phyloP scores from a whole-genome alignment of 2,888 invertebrate genomes.

The Chrysolina oricalcia region DNA sequence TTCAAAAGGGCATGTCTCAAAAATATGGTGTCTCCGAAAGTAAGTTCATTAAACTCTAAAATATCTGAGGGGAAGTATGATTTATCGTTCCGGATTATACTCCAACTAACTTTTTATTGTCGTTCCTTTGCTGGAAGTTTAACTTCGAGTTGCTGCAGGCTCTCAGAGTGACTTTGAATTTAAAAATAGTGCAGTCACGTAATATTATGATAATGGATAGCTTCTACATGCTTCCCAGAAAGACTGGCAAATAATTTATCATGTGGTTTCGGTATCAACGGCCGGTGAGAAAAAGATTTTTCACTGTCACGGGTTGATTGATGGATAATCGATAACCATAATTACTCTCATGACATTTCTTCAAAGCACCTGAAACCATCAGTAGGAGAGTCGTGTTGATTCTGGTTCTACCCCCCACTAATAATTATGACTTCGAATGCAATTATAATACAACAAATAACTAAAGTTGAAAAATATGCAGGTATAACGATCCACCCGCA shows the following conservation, averaged over 20 bases:
- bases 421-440: too few relatives aligned
- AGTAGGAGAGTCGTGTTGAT: too few relatives aligned
- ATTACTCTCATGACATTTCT: too few relatives aligned
- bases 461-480: too few relatives aligned
- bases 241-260: conserved; percentile 30
- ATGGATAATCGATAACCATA: too few relatives aligned
- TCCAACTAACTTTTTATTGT: conserved; percentile 26
- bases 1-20: conserved; percentile 30
- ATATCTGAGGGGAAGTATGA: conserved; percentile 40
- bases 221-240: conserved; percentile 19
- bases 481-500: too few relatives aligned
- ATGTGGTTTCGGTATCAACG: conserved; percentile 9
- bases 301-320: neutral
- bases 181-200: conserved; percentile 29
- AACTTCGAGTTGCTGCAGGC: conserved; percentile 10
- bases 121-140: conserved; percentile 15
- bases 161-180: conserved; percentile 39
- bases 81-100: conserved; percentile 34
- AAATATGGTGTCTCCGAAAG: conserved; percentile 39
- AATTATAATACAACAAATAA: too few relatives aligned
- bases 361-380: too few relatives aligned
- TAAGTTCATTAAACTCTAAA: conserved; percentile 41
- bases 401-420: too few relatives aligned
- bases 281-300: neutral
- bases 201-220: conserved; percentile 34